Evolutionary conservation across 2,888 invertebrate genomes (phyloP), one percentile per base, ranked within the genome.

Genomic region (Pecten maximus): DNA sequence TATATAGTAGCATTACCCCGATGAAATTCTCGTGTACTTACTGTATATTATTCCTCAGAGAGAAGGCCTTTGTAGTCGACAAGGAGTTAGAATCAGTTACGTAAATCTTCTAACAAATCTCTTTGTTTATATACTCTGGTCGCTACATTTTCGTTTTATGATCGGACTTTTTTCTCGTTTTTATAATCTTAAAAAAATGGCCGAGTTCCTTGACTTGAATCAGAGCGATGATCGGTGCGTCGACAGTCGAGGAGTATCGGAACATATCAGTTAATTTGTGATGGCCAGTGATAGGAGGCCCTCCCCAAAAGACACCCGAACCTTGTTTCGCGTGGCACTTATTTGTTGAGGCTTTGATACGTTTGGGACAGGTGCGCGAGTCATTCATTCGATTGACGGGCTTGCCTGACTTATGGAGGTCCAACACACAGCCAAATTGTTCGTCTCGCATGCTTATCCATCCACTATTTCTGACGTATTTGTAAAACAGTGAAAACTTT

Each of bases 261-360:
- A 88, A 88, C 44, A 48, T 88, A 88, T 88, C 88, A 40, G 88
- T 88, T 88, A 88, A 88, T 88, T 88, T 88, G 88, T 44, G 88
- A 88, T 88, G 40, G 88, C 28, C 88, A n/a, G 48, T 88, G 88
- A 88, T 88, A 88, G n/a, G 88, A 15, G 23, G 40, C 88, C 40
- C 28, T 44, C 88, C 40, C 40, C 88, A 28, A 44, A 28, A 28
- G 88, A 48, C 48, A 88, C 40, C 88, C 48, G 74, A 74, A 74
- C 74, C 74, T 28, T 74, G 74, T 74, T 74, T 35, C 74, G 74
- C 74, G 74, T 74, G 74, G 74, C 74, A 74, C 74, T 88, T 88
- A 40, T 88, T 88, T 88, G 88, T 88, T 44, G 48, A 28, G 40
- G 23, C 10, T 2, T 19, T 88, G 44, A 88, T 88, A 88, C 48